Conservation (phyloP, 2,113 vertebrate genomes). For the Chelonoidis abingdonii region DNA sequence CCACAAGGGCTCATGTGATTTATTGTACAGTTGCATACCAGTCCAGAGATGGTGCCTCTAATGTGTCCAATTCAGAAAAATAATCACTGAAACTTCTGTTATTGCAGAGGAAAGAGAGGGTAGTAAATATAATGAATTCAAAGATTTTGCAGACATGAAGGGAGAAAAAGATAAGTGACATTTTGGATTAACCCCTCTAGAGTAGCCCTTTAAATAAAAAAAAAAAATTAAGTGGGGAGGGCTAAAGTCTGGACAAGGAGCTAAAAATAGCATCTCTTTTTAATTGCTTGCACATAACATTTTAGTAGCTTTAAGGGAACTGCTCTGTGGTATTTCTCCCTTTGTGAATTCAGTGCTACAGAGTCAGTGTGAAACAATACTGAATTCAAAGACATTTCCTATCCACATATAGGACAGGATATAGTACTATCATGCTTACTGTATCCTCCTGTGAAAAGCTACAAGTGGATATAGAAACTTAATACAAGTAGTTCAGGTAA, state of each 20-base stretch:
- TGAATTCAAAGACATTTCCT: background rate
- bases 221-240: background rate
- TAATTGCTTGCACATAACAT: background rate
- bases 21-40: background rate
- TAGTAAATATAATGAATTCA: no score
- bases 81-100: no score
- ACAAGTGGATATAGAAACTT: background rate
- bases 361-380: background rate
- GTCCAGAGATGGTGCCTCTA: background rate
- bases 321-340: background rate
- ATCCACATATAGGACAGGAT: background rate
- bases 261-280: background rate
- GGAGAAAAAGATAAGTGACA: no score
- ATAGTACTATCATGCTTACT: background rate
- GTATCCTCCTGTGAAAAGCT: background rate
- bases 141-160: no score
- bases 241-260: background rate
- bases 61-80: no score
- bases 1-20: background rate
- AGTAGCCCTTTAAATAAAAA: background rate
- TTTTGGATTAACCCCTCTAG: background rate
- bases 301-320: background rate
- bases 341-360: background rate
- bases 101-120: no score
- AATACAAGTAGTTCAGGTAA: background rate